Evolutionary conservation across 1,140 invertebrate genomes (phyloP), one percentile per base, ranked within the genome.

Genomic region (Drosophila jambulina): DNA sequence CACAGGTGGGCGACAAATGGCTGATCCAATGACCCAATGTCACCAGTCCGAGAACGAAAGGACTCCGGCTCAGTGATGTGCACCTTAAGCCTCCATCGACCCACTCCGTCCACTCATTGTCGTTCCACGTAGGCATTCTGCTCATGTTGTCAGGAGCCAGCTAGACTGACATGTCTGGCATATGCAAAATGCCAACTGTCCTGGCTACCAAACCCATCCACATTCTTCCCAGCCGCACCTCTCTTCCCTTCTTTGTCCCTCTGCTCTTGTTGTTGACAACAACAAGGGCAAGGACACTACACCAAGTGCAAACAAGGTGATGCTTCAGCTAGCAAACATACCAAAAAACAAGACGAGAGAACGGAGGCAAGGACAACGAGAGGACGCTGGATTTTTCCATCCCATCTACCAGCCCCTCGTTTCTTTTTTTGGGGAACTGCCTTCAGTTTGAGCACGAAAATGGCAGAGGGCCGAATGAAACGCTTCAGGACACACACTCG

Each of bases 201-300:
- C 74, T 25, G 23, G 61, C 67, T 29, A 17, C 27, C 62, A 27
- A 42, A 25, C 51, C 19, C 17, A 23, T 10, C 57, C 56, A 36
- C 45, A 29, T 12, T 51, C 48, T 12, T 13, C 21, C 29, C 53
- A 27, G 8, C 2, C 15, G 8, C 38, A 23, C 7, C 36, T 15
- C 32, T 9, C 3, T 7, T 7, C 4, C 15, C 53, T n/a, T 56
- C 69, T 63, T 67, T 36, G 62, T 61, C 27, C 40, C 51, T 40
- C 46, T 48, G 38, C 58, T 67, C 34, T 65, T 62, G 45, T 32
- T 49, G 45, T 42, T 43, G 34, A 67, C 82, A 82, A 76, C 75
- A 82, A 79, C 75, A 86, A 87, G 84, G 84, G 80, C 80, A 87
- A 87, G 84, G 83, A 74, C 83, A 80, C 62, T 68, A 74, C 68